A percentile compares a stretch with the other conserved stretches of the same genome.
phyloP scores from a whole-genome alignment of 2,888 invertebrate genomes.

The Lobophora halterata region DNA sequence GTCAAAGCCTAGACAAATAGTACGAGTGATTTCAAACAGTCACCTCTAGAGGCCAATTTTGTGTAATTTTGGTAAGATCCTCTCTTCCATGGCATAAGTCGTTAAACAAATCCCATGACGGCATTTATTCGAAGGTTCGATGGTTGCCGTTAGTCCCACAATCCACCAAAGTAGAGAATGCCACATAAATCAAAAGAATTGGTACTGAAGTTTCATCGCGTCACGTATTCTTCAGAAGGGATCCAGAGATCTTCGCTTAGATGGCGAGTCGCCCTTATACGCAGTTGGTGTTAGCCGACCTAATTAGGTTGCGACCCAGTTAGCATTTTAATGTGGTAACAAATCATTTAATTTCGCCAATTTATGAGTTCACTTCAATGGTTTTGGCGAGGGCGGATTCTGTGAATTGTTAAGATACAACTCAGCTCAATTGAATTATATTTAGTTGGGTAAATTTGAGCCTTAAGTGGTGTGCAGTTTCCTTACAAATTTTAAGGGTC shows the following conservation, averaged over 20 bases:
- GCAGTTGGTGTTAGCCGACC: slow-evolving; percentile 60
- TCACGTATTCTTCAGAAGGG: too few relatives aligned
- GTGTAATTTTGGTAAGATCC: slow-evolving; percentile 16
- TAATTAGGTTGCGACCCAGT: slow-evolving; percentile 76
- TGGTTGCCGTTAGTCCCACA: slow-evolving; percentile 31
- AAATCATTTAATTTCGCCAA: slow-evolving; percentile 49
- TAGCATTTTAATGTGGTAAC: slow-evolving; percentile 59
- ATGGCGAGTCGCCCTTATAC: too few relatives aligned
- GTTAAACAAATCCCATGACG: slow-evolving; percentile 62
- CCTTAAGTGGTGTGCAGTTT: too few relatives aligned
- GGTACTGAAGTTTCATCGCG: too few relatives aligned
- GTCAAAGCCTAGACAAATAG: too few relatives aligned
- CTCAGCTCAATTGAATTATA: too few relatives aligned
- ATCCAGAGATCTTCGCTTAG: too few relatives aligned
- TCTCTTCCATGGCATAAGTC: slow-evolving; percentile 45
- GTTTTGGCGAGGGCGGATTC: slow-evolving; percentile 18
- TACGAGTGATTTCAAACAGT: too few relatives aligned
- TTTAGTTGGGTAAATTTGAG: too few relatives aligned
- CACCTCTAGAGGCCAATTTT: slow-evolving; percentile 13
- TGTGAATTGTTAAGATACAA: slow-evolving; percentile 15
- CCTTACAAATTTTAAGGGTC: too few relatives aligned
- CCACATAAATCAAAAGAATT: too few relatives aligned
- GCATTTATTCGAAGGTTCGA: slow-evolving; percentile 61
- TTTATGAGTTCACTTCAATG: slow-evolving; percentile 42
- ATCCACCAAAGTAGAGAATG: too few relatives aligned